Conservation (phyloP, 2,797 vertebrate species). For the Lates japonicus region DNA sequence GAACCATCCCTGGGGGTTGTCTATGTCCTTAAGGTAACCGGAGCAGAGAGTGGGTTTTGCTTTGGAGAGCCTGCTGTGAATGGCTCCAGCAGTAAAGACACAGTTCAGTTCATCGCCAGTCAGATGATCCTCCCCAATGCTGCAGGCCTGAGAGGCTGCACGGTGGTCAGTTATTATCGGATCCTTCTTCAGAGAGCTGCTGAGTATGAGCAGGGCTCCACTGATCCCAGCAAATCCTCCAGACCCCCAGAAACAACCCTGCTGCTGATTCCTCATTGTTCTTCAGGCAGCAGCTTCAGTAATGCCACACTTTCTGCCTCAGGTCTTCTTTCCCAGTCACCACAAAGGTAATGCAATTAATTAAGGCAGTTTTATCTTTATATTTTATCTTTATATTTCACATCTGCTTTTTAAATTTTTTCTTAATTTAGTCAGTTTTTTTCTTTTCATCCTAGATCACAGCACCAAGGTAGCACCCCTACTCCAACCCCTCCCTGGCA, state of each 20-base stretch:
- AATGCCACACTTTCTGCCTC: slow-evolving; percentile 25
- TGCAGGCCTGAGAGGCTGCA: slow-evolving; percentile 61
- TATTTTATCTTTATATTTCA: neutral
- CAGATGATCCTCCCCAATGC: slow-evolving; percentile 78
- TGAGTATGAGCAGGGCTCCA: slow-evolving; percentile 40
- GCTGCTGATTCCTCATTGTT: slow-evolving; percentile 33
- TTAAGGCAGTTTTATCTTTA: no score
- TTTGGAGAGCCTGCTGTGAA: neutral
- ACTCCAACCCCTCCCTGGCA: slow-evolving; percentile 73
- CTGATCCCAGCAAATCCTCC: slow-evolving; percentile 20
- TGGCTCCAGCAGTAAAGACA: slow-evolving; percentile 32
- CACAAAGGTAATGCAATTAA: slow-evolving; percentile 61
- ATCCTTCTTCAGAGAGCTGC: slow-evolving; percentile 68
- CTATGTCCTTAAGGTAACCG: slow-evolving; percentile 59
- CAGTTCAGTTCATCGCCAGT: slow-evolving; percentile 70
- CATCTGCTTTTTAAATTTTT: neutral
- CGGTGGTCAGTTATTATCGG: slow-evolving; percentile 73
- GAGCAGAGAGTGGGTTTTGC: slow-evolving; percentile 57
- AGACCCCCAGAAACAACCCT: slow-evolving; percentile 29
- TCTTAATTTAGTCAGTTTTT: neutral
- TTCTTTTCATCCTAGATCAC: slow-evolving; percentile 49
- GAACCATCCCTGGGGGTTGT: slow-evolving; percentile 6
- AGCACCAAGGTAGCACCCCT: slow-evolving; percentile 44
- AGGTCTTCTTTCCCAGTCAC: slow-evolving; percentile 43
- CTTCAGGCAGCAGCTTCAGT: slow-evolving; percentile 50